phyloP scores from a whole-genome alignment of 2,888 invertebrate genomes.

The Torymus texanus region DNA sequence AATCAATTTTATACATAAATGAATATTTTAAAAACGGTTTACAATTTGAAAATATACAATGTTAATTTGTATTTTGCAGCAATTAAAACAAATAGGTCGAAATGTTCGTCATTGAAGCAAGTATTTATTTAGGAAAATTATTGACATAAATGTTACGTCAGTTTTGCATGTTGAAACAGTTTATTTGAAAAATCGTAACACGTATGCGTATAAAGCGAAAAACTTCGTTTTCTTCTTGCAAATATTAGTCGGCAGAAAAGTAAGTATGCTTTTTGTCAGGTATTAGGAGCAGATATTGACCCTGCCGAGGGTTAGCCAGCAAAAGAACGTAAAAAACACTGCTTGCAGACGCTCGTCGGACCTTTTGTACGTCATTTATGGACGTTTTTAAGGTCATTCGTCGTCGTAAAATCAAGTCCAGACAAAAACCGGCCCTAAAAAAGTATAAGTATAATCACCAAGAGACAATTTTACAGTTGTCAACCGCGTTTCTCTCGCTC shows the following conservation, averaged over 20 bases:
- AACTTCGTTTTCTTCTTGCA: constrained; percentile 13
- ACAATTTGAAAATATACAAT: too few species aligned
- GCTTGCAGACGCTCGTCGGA: constrained; percentile 43
- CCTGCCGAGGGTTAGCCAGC: constrained; percentile 33
- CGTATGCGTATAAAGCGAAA: not conserved
- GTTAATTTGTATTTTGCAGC: too few species aligned
- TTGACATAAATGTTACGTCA: not conserved
- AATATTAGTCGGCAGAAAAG: constrained; percentile 36
- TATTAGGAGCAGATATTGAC: constrained; percentile 52
- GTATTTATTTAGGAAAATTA: too few species aligned
- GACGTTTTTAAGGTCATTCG: constrained; percentile 51
- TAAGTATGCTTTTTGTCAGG: constrained; percentile 46
- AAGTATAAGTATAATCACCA: constrained; percentile 34
- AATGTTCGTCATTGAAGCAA: too few species aligned
- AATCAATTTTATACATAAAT: too few species aligned
- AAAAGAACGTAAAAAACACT: constrained; percentile 33
- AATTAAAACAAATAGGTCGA: too few species aligned
- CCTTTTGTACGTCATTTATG: constrained; percentile 48
- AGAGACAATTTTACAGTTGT: constrained; percentile 52
- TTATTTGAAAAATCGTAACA: not conserved
- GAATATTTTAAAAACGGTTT: too few species aligned
- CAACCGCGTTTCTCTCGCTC: constrained; percentile 33
- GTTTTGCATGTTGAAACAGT: not conserved
- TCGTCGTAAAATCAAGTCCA: constrained; percentile 46
- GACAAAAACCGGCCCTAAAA: constrained; percentile 46